Evolutionary conservation across 37 sponge, comb jelly and placozoan species (phyloP), one percentile per base, ranked within the genome.

Genomic region (Cliona cf. orientalis): DNA sequence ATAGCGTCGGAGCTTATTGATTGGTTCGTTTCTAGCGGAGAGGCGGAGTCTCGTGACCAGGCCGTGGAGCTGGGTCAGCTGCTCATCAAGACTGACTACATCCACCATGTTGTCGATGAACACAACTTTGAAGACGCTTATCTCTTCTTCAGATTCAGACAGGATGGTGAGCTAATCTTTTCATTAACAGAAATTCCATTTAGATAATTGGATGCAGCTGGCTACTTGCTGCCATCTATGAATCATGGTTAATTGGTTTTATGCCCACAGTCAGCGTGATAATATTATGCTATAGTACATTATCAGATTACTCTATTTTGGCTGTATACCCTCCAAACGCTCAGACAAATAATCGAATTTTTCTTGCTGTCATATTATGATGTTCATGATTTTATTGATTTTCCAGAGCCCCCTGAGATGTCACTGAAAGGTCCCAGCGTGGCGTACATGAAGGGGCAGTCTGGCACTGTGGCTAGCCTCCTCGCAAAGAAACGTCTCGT

Each of bases 41-140:
- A 84, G 78, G 97, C 89, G 25, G 44, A 40, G 17, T 74, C 42
- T 37, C 70, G 94, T 36, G 53, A 75, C 22, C 44, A 84, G 25
- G 97, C 86, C 0, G 89, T 94, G 65, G 76, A 58, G 46, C 60
- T 93, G 35, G 94, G 94, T 0, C 84, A 87, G 80, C 73, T 94
- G 14, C 84, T 94, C 39, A 71, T 94, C n/a, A 56, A 77, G 21
- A 75, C 91, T 2, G 94, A 94, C 67, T 90, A 76, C 70, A 94
- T 94, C 53, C 94, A 94, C 55, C 94, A 94, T 74, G 91, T 90
- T 33, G 79, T 87, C 0, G 97, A 96, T 42, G 91, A 91, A 56
- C 97, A 93, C 40, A 40, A 87, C 32, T 96, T 96, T 80, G 78
- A 91, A 76, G 97, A 96, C 40, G 82, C 42, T 41, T 85, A 78